A percentile compares a stretch with the other conserved stretches of the same genome.
Evolutionary conservation across 92 coral and sea anemone species (phyloP).

Genomic region (Umimayanthus kanabou): DNA sequence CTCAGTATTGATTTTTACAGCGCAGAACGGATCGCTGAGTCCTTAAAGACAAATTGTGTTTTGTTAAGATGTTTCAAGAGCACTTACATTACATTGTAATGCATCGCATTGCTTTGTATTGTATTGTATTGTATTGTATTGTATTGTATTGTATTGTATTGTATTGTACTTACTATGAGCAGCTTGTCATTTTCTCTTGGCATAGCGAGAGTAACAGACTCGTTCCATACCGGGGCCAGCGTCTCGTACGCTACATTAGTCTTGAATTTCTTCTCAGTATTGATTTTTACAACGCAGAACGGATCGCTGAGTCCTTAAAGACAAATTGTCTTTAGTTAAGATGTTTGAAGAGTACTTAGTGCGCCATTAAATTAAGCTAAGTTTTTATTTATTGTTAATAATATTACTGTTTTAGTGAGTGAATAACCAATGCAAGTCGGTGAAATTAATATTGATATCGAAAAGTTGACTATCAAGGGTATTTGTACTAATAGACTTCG

Average conservation of each 20-base stretch:
- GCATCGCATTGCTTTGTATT: too few species aligned
- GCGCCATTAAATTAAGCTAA: neutral
- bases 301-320: slow-evolving; percentile 87
- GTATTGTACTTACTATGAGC: slow-evolving; percentile 61
- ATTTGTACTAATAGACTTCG: too few species aligned
- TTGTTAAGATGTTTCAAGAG: neutral
- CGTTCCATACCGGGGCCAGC: slow-evolving; percentile 85
- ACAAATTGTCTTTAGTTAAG: neutral
- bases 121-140: too few species aligned
- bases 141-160: too few species aligned
- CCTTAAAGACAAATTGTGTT: slow-evolving; percentile 44
- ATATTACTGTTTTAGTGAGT: neutral
- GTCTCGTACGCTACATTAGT: slow-evolving; percentile 90
- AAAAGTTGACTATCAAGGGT: too few species aligned
- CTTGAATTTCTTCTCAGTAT: slow-evolving; percentile 85
- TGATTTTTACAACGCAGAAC: slow-evolving; percentile 86
- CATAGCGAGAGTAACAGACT: slow-evolving; percentile 90
- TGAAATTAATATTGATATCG: too few species aligned
- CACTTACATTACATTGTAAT: too few species aligned
- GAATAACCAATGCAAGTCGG: neutral
- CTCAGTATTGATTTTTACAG: slow-evolving; percentile 81
- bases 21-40: slow-evolving; percentile 91
- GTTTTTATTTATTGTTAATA: neutral
- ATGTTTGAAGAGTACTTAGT: neutral
- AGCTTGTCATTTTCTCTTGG: slow-evolving; percentile 76